phyloP scores from a whole-genome alignment of 2,113 vertebrate species.

The Equus quagga region DNA sequence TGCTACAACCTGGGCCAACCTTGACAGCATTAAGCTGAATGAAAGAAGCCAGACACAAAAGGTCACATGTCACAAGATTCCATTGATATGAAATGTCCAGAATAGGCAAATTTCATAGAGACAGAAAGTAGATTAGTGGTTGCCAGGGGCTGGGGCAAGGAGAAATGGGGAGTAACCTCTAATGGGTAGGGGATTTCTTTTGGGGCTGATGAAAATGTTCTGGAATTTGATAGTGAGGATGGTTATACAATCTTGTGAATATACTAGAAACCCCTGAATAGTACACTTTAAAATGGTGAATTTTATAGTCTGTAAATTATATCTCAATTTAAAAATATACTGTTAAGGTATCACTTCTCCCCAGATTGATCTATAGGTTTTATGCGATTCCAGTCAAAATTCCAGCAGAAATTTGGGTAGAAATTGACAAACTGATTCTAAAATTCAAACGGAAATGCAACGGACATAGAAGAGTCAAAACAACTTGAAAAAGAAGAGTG shows the following conservation, averaged over 20 bases:
- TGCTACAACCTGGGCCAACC: neutral
- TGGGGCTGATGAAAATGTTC: neutral
- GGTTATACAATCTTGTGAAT: neutral
- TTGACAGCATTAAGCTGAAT: no score
- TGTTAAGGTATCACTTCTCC: neutral
- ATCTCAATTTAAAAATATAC: neutral
- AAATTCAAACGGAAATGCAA: neutral
- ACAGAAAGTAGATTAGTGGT: neutral
- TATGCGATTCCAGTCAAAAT: neutral
- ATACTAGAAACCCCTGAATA: neutral
- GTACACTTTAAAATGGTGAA: neutral
- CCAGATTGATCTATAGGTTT: neutral
- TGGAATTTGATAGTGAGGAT: neutral
- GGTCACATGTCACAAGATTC: neutral
- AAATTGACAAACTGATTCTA: neutral
- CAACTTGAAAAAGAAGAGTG: neutral
- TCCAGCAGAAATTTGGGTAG: neutral
- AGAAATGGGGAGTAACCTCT: neutral
- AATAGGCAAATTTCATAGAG: neutral
- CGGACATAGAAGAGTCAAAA: neutral
- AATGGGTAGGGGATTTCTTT: neutral
- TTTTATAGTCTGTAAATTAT: neutral
- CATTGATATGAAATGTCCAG: neutral
- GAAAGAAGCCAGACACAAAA: neutral
- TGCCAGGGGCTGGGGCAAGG: neutral